Conservation (phyloP, 2,888 invertebrate genomes). For the Anticlea derivata region DNA sequence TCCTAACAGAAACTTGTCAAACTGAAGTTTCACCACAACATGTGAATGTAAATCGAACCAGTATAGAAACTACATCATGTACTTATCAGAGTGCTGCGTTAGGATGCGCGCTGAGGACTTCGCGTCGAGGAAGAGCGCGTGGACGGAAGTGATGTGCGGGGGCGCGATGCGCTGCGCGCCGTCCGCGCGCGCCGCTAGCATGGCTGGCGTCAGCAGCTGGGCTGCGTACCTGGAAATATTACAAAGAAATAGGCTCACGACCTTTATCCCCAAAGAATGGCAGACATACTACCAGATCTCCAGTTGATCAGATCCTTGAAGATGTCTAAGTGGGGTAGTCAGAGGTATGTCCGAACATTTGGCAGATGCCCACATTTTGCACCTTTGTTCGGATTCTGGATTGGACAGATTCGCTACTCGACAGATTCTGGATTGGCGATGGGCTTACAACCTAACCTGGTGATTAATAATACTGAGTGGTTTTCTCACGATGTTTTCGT, state of each 20-base stretch:
- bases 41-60: neutral
- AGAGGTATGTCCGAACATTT: too few relatives aligned
- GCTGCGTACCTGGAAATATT: slow-evolving; percentile 92
- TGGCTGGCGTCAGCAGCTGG: slow-evolving; percentile 96
- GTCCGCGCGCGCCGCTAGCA: slow-evolving; percentile 94
- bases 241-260: neutral
- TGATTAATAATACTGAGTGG: too few relatives aligned
- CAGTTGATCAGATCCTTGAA: too few relatives aligned
- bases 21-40: neutral
- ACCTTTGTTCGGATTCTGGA: too few relatives aligned
- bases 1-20: neutral
- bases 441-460: too few relatives aligned
- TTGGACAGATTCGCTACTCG: too few relatives aligned
- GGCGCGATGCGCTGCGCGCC: slow-evolving; percentile 90
- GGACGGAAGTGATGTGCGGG: slow-evolving; percentile 93
- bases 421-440: too few relatives aligned
- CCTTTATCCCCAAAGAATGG: too few relatives aligned
- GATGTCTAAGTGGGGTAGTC: too few relatives aligned
- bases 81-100: slow-evolving; percentile 94
- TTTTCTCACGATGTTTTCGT: too few relatives aligned
- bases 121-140: slow-evolving; percentile 95
- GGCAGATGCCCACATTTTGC: too few relatives aligned
- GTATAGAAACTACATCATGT: slow-evolving; percentile 86
- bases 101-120: slow-evolving; percentile 97
- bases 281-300: too few relatives aligned